Conservation (phyloP, 2,113 vertebrate genomes). For the Verasper variegatus region DNA sequence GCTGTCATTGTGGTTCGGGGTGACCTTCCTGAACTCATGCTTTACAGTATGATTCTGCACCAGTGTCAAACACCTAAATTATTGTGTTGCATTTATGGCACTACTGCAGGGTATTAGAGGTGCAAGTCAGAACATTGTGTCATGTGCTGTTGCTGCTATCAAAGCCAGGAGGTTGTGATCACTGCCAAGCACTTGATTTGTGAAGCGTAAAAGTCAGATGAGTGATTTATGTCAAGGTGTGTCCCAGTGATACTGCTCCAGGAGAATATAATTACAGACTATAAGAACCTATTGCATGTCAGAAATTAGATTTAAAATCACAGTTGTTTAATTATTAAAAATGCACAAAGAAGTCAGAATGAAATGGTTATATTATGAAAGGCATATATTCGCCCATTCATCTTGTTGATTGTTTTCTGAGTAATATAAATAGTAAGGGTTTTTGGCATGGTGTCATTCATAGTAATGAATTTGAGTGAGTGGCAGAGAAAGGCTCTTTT, state of each 20-base stretch:
- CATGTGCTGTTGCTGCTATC: slow-evolving; percentile 36
- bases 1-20: not conserved
- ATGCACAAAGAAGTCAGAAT: not conserved
- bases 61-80: slow-evolving; percentile 21
- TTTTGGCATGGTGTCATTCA: slow-evolving; percentile 66
- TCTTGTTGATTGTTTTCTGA: slow-evolving; percentile 52
- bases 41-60: slow-evolving; percentile 7
- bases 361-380: not conserved
- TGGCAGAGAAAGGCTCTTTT: slow-evolving; percentile 75
- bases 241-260: slow-evolving; percentile 23
- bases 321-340: not conserved
- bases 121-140: slow-evolving; percentile 52
- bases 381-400: slow-evolving; percentile 28
- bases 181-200: slow-evolving; percentile 19
- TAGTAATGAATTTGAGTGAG: slow-evolving; percentile 54
- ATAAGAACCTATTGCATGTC: not conserved
- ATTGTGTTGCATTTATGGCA: slow-evolving; percentile 17
- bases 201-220: slow-evolving; percentile 15
- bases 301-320: not conserved
- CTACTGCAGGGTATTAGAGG: slow-evolving; percentile 15
- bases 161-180: slow-evolving; percentile 24
- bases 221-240: slow-evolving; percentile 48
- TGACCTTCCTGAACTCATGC: not conserved
- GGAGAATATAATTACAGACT: slow-evolving; percentile 14
- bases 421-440: slow-evolving; percentile 54